phyloP scores from a whole-genome alignment of 2,888 invertebrate genomes.

The Abrostola tripartita region DNA sequence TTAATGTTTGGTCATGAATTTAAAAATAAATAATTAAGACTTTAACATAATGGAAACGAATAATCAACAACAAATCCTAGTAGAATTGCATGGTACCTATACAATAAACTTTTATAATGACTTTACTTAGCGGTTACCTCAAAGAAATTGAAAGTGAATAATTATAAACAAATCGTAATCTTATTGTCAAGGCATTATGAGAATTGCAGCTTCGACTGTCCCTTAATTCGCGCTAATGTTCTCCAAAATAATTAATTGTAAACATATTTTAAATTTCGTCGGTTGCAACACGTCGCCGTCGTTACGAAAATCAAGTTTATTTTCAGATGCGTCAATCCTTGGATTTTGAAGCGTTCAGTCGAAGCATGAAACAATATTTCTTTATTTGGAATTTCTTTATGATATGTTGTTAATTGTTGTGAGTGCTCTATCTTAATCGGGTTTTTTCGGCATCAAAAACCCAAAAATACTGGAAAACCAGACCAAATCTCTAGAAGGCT shows the following conservation, averaged over 20 bases:
- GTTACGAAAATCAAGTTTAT: conserved; percentile 30
- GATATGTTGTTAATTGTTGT: no score
- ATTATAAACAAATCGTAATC: conserved; percentile 36
- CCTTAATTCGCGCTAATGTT: conserved; percentile 29
- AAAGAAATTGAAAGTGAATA: conserved; percentile 38
- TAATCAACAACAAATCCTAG: conserved; percentile 22
- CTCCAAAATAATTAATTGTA: conserved; percentile 29
- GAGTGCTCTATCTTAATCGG: no score
- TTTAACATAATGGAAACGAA: background rate
- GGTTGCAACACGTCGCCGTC: no score
- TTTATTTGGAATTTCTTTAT: no score
- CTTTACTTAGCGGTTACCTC: conserved; percentile 29
- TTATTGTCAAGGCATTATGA: conserved; percentile 24
- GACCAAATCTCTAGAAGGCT: no score
- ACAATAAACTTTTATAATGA: conserved; percentile 31
- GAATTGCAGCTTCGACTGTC: conserved; percentile 29
- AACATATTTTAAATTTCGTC: conserved; percentile 20
- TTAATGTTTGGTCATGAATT: no score
- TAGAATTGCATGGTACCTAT: background rate
- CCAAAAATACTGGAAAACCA: no score
- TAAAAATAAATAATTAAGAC: no score
- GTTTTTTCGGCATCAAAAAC: no score
- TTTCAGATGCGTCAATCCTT: no score
- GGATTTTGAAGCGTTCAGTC: no score
- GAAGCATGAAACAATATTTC: no score